Base-by-base conservation (phyloP, 2,888 invertebrate species). In the Salpingus planirostris region DNA sequence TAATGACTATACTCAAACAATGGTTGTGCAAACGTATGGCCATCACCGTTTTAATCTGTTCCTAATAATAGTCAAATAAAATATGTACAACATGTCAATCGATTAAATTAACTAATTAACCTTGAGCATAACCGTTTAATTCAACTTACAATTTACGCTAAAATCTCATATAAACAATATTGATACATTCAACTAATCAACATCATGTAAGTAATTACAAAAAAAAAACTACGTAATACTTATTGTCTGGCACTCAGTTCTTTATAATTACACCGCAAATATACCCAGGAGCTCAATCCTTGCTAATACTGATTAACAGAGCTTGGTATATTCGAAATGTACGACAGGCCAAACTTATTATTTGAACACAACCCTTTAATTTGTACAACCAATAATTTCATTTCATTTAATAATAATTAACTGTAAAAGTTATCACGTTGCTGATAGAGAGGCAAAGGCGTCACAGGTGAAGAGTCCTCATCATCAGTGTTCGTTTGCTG, bases 351-450 rank as follows among this genome's bases (percentile, higher is more conserved):
- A 47, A 47, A 47, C 47, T 36, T 35, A n/a, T n/a, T n/a, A n/a
- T n/a, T 45, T 52, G 53, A 56, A 56, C 54, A 55, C 52, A 52
- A 57, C 53, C 50, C 47, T 49, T 46, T 44, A 40, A 52, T 55
- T 56, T 55, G 55, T 55, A 56, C 54, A 54, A 53, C 44, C 38
- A 50, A 54, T 50, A 42, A 35, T 46, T 6, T 18, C 8, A 18
- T 18, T 18, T 18, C 8, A 50, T 13, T 27, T 23, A 38, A 33
- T 25, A 24, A 10, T 21, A 28, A 30, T 37, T 62, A 64, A 57
- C 60, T 63, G 62, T 80, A 86, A 68, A 77, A 87, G 64, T 88
- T 88, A 58, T 88, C 86, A 57, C 88, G 75, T 65, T 88, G 87
- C 64, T 89, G 88, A 59, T 84, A 85, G 43, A 88, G 73, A 31